These are phyloP conservation scores for Anthopleura xanthogrammica DNA, from an alignment of 92 coral and sea anemone genomes.

Conservation along the genomic window DNA sequence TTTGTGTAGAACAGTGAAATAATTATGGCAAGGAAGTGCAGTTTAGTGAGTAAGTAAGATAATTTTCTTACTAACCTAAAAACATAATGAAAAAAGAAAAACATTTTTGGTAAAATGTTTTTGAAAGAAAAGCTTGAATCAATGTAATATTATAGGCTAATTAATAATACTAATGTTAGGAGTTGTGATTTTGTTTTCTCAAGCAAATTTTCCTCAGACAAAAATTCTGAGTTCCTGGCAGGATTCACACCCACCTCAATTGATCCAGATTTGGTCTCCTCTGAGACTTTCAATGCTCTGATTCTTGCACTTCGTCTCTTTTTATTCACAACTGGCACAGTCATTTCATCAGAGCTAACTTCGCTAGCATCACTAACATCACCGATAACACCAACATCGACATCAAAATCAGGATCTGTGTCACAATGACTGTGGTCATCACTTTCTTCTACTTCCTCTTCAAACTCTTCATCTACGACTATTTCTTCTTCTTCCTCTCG, in stretches of 20 bases:
- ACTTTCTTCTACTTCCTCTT: slow-evolving; percentile 11
- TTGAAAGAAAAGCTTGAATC: too few relatives aligned
- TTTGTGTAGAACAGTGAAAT: too few relatives aligned
- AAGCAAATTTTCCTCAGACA: too few relatives aligned
- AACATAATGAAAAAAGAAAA: too few relatives aligned
- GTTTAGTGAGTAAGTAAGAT: too few relatives aligned
- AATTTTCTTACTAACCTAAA: too few relatives aligned
- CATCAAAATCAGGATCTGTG: slow-evolving; percentile 6
- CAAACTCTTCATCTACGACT: background rate
- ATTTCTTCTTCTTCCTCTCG: background rate
- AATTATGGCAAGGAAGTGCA: too few relatives aligned
- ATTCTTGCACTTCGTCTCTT: slow-evolving; percentile 10
- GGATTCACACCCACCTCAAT: background rate
- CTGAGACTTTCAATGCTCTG: background rate
- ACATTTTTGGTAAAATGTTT: too few relatives aligned
- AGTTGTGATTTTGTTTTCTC: too few relatives aligned
- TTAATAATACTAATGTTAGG: too few relatives aligned
- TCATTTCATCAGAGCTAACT: background rate
- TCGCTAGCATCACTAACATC: background rate
- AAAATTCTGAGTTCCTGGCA: too few relatives aligned
- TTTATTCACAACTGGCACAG: background rate
- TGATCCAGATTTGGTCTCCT: background rate
- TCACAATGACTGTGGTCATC: background rate
- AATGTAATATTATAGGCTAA: too few relatives aligned
- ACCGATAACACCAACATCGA: background rate